Conservation (phyloP, 2,797 vertebrate genomes). For the Macrochelys suwanniensis region DNA sequence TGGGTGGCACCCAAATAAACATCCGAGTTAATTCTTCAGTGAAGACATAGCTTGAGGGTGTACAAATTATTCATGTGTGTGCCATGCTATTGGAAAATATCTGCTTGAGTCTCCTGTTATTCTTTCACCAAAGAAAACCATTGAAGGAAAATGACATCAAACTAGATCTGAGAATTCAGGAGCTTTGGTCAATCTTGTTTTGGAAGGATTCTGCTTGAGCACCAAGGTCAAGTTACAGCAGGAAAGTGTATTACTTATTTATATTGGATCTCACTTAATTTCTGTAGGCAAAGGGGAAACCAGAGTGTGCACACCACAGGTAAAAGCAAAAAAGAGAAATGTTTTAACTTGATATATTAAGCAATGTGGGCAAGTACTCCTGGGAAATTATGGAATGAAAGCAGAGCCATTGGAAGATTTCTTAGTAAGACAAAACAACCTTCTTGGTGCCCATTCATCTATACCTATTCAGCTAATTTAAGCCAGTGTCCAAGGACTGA, state of each 20-base stretch:
- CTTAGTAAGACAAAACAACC: not conserved
- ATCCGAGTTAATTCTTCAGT: not conserved
- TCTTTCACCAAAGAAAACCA: not conserved
- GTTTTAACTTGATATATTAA: not conserved
- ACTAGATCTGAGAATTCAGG: not conserved
- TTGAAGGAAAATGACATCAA: not conserved
- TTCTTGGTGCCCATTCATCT: not conserved
- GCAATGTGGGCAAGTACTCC: not conserved
- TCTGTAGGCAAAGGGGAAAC: not conserved
- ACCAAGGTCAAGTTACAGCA: not conserved
- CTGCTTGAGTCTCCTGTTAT: not conserved
- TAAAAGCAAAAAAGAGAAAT: not conserved
- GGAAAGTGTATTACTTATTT: not conserved
- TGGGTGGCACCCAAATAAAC: too few relatives aligned
- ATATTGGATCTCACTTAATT: not conserved
- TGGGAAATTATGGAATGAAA: not conserved
- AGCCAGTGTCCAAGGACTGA: not conserved
- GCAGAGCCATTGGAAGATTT: not conserved
- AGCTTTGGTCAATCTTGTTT: not conserved
- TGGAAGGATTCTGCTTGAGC: not conserved
- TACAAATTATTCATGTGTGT: not conserved
- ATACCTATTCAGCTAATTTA: not conserved
- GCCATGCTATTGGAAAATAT: not conserved
- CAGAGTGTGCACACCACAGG: not conserved
- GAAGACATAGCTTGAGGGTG: not conserved